These are phyloP conservation scores for Chromis chromis DNA, from an alignment of 2,797 vertebrate genomes.

Conservation along the genomic window DNA sequence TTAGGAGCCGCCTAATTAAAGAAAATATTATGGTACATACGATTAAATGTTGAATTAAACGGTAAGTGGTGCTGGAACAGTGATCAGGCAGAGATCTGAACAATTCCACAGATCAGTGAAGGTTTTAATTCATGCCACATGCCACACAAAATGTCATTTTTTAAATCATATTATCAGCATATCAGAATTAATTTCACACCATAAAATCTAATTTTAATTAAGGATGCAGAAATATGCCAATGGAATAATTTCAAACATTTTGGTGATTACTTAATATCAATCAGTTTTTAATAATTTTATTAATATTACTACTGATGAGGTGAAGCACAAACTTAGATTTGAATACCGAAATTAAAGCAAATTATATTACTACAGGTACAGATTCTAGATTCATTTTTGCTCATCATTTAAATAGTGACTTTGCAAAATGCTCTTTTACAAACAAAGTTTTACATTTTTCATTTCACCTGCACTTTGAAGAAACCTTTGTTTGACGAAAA, in stretches of 20 bases:
- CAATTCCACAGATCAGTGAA: neutral
- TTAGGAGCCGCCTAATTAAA: constrained; percentile 65
- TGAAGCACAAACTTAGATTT: neutral
- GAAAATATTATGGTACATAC: constrained; percentile 30
- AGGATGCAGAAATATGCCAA: constrained; percentile 8
- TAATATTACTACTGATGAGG: neutral
- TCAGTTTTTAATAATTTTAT: neutral
- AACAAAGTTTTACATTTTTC: too few relatives aligned
- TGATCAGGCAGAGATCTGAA: constrained; percentile 7
- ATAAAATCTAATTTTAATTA: constrained; percentile 2
- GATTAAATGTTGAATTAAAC: constrained; percentile 26
- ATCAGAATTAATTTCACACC: neutral
- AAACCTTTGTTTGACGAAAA: too few relatives aligned
- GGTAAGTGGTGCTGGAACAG: neutral
- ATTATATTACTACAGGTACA: neutral
- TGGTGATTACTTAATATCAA: neutral
- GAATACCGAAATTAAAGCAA: neutral
- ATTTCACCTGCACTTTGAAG: too few relatives aligned
- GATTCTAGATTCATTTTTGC: neutral
- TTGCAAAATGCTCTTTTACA: too few relatives aligned
- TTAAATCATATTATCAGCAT: neutral
- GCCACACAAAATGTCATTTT: neutral
- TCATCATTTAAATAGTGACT: too few relatives aligned
- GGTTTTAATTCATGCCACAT: constrained; percentile 17
- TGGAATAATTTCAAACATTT: neutral